A percentile compares a stretch with the other conserved stretches of the same genome.
phyloP scores from a whole-genome alignment of 92 coral and sea anemone genomes.

The Galaxea fascicularis region DNA sequence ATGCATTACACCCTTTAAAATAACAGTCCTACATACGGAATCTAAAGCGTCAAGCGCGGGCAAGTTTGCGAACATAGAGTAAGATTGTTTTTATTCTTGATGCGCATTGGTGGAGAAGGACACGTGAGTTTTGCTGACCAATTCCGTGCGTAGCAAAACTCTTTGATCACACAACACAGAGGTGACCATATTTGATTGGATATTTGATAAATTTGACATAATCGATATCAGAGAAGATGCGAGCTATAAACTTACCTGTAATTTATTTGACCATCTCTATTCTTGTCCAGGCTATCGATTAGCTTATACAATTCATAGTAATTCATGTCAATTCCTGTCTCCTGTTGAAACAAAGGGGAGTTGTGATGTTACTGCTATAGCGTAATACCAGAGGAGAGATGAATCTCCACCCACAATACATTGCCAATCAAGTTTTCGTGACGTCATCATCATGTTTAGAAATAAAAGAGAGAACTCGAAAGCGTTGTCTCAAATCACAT shows the following conservation, averaged over 20 bases:
- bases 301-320: constrained; percentile 81
- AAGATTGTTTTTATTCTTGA: too few species aligned
- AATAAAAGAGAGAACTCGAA: too few species aligned
- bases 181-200: too few species aligned
- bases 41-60: neutral
- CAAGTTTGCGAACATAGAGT: neutral
- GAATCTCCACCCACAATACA: neutral
- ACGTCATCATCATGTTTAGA: neutral
- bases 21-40: too few species aligned
- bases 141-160: too few species aligned
- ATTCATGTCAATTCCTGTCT: constrained; percentile 96
- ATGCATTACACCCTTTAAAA: neutral
- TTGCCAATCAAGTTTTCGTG: neutral
- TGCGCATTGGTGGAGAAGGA: too few species aligned
- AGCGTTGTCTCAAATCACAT: too few species aligned
- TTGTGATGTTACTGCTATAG: too few species aligned
- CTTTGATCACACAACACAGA: too few species aligned
- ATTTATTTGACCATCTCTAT: constrained; percentile 96
- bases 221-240: too few species aligned
- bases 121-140: too few species aligned
- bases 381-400: neutral
- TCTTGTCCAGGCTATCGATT: constrained; percentile 85
- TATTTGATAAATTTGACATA: too few species aligned
- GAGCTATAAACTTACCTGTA: constrained; percentile 74
- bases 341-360: constrained; percentile 59